Percentiles rank a stretch among this genome's conserved stretches.
phyloP scores from a whole-genome alignment of 2,888 invertebrate genomes.

The Dryocosmus kuriphilus region DNA sequence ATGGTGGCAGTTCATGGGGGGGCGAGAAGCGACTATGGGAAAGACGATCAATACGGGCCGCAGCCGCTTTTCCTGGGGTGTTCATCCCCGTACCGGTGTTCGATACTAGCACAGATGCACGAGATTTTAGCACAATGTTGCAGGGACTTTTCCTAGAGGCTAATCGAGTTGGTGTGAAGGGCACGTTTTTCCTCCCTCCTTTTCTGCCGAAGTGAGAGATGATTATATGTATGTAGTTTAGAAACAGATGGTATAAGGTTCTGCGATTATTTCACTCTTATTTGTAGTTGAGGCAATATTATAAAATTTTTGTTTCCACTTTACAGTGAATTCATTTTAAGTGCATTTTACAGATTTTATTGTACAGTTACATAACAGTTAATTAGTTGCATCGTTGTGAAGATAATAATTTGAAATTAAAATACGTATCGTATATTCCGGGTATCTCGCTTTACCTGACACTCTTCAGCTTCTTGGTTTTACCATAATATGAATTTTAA shows the following conservation, averaged over 20 bases:
- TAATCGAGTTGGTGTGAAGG: background rate
- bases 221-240: background rate
- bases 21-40: constrained; percentile 50
- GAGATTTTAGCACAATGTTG: background rate
- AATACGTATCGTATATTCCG: too few relatives aligned
- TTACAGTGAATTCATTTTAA: too few relatives aligned
- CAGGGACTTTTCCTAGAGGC: background rate
- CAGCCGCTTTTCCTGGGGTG: constrained; percentile 49
- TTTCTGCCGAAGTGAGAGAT: background rate
- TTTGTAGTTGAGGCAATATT: background rate
- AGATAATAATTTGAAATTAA: too few relatives aligned
- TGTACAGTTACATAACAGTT: too few relatives aligned
- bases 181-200: background rate
- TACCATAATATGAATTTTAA: too few relatives aligned
- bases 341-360: too few relatives aligned
- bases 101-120: constrained; percentile 20
- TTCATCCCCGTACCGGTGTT: constrained; percentile 3
- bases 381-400: too few relatives aligned
- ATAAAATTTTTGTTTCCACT: too few relatives aligned
- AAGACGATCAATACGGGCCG: constrained; percentile 56
- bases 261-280: background rate
- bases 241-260: background rate
- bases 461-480: too few relatives aligned
- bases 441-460: too few relatives aligned
- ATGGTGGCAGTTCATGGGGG: constrained; percentile 43